Percentiles rank a stretch among this genome's conserved stretches.
Evolutionary conservation across 2,797 vertebrate species (phyloP).

Genomic region (Luscinia luscinia): DNA sequence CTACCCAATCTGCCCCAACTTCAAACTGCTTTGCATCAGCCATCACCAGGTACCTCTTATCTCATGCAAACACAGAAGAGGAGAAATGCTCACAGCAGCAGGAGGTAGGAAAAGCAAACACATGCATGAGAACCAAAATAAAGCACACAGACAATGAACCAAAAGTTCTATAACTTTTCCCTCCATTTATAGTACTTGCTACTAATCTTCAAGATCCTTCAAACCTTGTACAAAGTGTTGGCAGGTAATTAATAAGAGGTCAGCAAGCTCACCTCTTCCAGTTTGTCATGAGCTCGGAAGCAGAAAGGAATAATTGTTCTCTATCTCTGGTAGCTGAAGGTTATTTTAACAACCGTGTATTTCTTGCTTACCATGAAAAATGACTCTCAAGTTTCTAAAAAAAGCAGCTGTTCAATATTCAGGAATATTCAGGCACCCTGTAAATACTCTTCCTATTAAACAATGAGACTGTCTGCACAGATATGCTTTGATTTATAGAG

Average conservation of each 20-base stretch:
- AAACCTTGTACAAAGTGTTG: neutral
- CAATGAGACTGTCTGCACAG: neutral
- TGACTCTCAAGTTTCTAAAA: neutral
- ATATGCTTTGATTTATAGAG: constrained; percentile 16
- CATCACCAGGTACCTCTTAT: neutral
- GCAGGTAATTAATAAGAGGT: neutral
- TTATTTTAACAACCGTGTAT: constrained; percentile 25
- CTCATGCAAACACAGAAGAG: neutral
- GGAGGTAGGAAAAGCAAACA: neutral
- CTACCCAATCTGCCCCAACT: neutral
- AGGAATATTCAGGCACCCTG: neutral
- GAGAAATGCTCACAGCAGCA: neutral
- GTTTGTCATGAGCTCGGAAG: constrained; percentile 20
- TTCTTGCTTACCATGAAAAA: constrained; percentile 29
- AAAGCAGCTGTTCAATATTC: constrained; percentile 36
- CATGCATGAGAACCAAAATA: neutral
- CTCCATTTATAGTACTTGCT: neutral
- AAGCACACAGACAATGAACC: neutral
- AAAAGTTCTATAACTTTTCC: constrained; percentile 16
- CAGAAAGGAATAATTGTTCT: constrained; percentile 8
- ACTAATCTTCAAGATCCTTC: neutral
- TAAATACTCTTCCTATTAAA: constrained; percentile 41
- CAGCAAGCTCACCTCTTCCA: neutral
- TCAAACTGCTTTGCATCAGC: neutral
- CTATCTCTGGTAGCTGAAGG: constrained; percentile 18